Conservation (phyloP, 2,888 invertebrate species). For the Cephonodes hylas region DNA sequence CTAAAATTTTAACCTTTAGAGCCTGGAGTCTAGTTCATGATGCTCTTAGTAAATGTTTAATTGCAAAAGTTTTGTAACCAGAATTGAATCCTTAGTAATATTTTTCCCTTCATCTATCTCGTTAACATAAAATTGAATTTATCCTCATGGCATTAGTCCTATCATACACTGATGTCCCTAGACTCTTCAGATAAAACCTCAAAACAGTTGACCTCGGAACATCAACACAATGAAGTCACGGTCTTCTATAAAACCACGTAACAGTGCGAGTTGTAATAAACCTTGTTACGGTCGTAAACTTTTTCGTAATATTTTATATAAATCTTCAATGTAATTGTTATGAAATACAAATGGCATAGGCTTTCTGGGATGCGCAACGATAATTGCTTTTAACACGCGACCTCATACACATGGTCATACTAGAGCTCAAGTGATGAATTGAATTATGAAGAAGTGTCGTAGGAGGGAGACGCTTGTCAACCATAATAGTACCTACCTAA, state of each 20-base stretch:
- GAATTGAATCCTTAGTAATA: too few species aligned
- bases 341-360: not conserved
- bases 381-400: not conserved
- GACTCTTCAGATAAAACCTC: not conserved
- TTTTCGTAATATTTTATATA: not conserved
- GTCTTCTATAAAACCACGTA: not conserved
- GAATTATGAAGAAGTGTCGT: too few species aligned
- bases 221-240: not conserved
- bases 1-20: too few species aligned
- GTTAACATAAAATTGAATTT: not conserved
- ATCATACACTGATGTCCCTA: not conserved
- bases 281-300: not conserved
- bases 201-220: not conserved
- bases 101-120: too few species aligned
- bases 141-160: not conserved
- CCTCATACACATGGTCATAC: too few species aligned
- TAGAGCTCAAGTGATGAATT: too few species aligned
- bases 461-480: too few species aligned
- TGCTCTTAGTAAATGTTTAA: too few species aligned
- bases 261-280: not conserved
- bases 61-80: too few species aligned
- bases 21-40: too few species aligned
- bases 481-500: too few species aligned
- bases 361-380: not conserved
- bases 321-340: not conserved